phyloP scores from a whole-genome alignment of 2,888 invertebrate species.

The Julus scanicus region DNA sequence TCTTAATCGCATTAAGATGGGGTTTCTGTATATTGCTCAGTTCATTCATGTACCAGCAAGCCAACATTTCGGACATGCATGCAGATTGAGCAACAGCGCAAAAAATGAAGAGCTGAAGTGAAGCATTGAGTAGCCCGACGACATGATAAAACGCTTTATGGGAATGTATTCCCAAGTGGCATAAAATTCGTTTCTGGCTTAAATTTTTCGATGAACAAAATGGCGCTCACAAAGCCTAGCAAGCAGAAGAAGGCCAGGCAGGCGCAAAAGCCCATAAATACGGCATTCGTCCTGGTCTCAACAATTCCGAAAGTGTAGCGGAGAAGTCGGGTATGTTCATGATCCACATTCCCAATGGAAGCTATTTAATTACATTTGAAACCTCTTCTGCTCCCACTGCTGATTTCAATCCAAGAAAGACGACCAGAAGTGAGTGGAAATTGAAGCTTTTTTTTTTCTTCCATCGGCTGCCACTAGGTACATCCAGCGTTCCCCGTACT shows the following conservation, averaged over 20 bases:
- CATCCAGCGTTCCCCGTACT: neutral
- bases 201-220: neutral
- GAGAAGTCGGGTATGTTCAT: neutral
- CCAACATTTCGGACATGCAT: neutral
- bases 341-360: constrained; percentile 46
- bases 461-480: neutral
- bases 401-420: constrained; percentile 45
- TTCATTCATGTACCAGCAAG: neutral
- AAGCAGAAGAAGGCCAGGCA: neutral
- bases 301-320: constrained; percentile 28
- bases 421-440: constrained; percentile 28
- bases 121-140: neutral
- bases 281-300: constrained; percentile 7
- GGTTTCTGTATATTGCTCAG: too few relatives aligned
- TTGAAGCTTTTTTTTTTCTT: neutral
- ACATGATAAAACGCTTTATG: neutral
- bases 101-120: neutral
- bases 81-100: neutral
- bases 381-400: constrained; percentile 23
- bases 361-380: constrained; percentile 49
- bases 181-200: constrained; percentile 32
- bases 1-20: too few relatives aligned
- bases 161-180: neutral
- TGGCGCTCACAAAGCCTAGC: neutral
- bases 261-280: neutral